A percentile compares a stretch with the other conserved stretches of the same genome.
Conservation (phyloP, 2,113 vertebrate species). For the Bufo gargarizans region DNA sequence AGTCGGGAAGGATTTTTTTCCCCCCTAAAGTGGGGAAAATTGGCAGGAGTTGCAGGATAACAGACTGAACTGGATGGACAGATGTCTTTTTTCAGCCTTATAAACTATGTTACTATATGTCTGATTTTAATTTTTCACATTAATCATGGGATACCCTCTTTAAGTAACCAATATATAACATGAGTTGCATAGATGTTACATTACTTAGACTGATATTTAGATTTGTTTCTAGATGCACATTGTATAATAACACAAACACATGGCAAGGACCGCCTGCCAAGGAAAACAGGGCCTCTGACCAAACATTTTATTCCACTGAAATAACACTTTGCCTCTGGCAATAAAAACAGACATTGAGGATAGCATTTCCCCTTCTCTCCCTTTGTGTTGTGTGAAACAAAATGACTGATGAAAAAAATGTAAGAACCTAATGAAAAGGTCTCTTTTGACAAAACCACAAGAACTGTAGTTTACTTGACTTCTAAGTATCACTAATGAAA, state of each 20-base stretch:
- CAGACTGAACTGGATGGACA: no score
- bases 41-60: no score
- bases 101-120: no score
- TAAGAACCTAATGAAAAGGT: conserved; percentile 25
- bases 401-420: conserved; percentile 4
- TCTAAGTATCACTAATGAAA: conserved; percentile 1
- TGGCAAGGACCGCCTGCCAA: conserved; percentile 73
- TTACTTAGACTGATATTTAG: conserved; percentile 25
- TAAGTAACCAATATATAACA: no score
- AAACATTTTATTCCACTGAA: conserved; percentile 75
- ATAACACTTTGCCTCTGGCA: conserved; percentile 70
- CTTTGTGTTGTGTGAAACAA: not conserved
- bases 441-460: conserved; percentile 33
- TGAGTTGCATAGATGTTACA: not conserved
- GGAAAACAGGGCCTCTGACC: conserved; percentile 75
- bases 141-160: no score
- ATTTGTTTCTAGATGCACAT: conserved; percentile 49
- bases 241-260: conserved; percentile 69
- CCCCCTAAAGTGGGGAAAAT: no score
- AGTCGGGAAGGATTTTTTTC: no score
- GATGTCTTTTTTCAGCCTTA: no score
- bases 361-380: not conserved
- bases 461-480: conserved; percentile 17
- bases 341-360: conserved; percentile 58
- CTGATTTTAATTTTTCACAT: no score